These are phyloP conservation scores for Campaea margaritaria DNA, from an alignment of 2,888 invertebrate genomes.

Conservation along the genomic window DNA sequence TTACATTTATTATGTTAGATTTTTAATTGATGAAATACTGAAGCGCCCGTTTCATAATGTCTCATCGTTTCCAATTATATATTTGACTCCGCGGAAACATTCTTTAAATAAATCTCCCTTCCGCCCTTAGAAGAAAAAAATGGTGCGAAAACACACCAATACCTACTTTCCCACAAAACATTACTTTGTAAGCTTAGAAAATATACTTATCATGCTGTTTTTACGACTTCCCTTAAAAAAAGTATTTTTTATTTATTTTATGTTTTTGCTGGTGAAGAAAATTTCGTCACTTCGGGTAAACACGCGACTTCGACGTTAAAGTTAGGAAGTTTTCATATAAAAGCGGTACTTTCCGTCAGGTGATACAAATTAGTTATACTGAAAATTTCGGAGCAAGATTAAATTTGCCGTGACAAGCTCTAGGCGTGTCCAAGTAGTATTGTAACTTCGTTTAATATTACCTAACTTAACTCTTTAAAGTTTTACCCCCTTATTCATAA, in stretches of 20 bases:
- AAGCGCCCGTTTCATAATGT: too few species aligned
- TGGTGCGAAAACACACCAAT: slow-evolving; percentile 28
- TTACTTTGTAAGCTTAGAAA: slow-evolving; percentile 45
- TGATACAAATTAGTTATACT: slow-evolving; percentile 23
- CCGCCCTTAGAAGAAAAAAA: slow-evolving; percentile 24
- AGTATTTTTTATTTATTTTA: slow-evolving; percentile 57
- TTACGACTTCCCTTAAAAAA: slow-evolving; percentile 50
- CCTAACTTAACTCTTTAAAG: too few species aligned
- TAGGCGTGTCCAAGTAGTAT: background rate
- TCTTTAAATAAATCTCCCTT: too few species aligned
- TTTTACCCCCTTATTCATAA: too few species aligned
- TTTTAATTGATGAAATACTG: too few species aligned
- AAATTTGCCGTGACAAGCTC: background rate
- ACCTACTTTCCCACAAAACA: slow-evolving; percentile 47
- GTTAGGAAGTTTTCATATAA: slow-evolving; percentile 38
- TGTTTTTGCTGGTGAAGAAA: slow-evolving; percentile 45
- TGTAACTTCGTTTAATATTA: too few species aligned
- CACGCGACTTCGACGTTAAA: slow-evolving; percentile 44
- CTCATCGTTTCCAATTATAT: too few species aligned
- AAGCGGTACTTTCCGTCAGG: slow-evolving; percentile 15
- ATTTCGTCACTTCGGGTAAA: slow-evolving; percentile 48
- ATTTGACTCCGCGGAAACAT: too few species aligned
- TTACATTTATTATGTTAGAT: too few species aligned
- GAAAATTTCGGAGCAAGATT: slow-evolving; percentile 7
- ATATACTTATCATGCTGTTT: slow-evolving; percentile 54